Conservation (phyloP, 2,888 invertebrate genomes). For the Oscheius myriophilus region DNA sequence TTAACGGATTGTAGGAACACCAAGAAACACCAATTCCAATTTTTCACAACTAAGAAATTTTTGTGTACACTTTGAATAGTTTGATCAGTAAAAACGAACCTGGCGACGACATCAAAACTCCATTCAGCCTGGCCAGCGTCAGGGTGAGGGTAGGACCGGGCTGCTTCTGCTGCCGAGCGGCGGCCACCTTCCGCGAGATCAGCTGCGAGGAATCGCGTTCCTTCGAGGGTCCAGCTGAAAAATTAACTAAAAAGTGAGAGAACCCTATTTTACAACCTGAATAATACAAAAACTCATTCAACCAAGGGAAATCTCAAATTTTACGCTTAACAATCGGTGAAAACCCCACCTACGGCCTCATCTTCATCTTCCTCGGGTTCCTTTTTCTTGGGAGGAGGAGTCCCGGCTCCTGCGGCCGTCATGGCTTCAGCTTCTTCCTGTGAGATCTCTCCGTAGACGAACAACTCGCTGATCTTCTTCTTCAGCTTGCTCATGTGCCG, state of each 20-base stretch:
- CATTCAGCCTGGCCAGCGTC: constrained; percentile 31
- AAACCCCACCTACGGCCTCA: neutral
- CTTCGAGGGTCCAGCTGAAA: neutral
- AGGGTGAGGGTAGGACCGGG: constrained; percentile 31
- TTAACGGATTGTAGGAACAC: too few species aligned
- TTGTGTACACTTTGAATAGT: too few species aligned
- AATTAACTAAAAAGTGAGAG: neutral
- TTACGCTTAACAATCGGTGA: neutral
- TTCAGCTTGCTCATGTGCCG: constrained; percentile 30
- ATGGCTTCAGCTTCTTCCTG: constrained; percentile 31
- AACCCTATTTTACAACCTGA: neutral
- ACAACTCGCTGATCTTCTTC: constrained; percentile 37
- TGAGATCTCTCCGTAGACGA: constrained; percentile 25
- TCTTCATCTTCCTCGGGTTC: constrained; percentile 6
- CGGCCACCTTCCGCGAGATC: constrained; percentile 8
- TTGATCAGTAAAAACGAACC: too few species aligned
- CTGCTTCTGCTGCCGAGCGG: constrained; percentile 26
- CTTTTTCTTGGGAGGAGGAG: neutral
- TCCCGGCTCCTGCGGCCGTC: neutral
- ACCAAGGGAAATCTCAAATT: neutral
- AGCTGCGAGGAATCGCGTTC: neutral
- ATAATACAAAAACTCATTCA: neutral
- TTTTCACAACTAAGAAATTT: too few species aligned
- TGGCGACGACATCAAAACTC: constrained; percentile 32
- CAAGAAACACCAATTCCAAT: too few species aligned